Percentiles rank a stretch among this genome's conserved stretches.
These are phyloP conservation scores for Litoditis marina DNA, from an alignment of 2,888 invertebrate species.

Conservation along the genomic window DNA sequence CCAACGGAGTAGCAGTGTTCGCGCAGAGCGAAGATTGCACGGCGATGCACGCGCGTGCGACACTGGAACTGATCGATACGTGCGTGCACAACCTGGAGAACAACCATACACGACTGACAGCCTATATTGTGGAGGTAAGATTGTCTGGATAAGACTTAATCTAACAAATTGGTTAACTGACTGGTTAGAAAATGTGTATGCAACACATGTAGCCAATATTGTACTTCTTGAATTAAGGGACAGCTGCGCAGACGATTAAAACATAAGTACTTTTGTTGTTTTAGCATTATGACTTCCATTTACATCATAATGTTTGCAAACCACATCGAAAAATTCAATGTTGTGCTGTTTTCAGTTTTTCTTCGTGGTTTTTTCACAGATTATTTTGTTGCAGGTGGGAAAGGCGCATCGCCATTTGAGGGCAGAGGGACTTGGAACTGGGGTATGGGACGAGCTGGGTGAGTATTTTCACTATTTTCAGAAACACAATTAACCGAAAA, in stretches of 20 bases:
- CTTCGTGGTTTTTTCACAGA: not conserved
- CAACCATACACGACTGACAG: conserved; percentile 38
- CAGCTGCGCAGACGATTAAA: not conserved
- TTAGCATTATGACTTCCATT: not conserved
- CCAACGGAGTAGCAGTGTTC: conserved; percentile 55
- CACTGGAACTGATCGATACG: conserved; percentile 49
- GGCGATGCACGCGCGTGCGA: conserved; percentile 47
- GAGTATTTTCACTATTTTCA: conserved; percentile 12
- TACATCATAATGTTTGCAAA: no score
- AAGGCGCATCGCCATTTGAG: conserved; percentile 43
- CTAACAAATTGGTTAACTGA: not conserved
- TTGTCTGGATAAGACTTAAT: not conserved
- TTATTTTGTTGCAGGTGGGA: conserved; percentile 34
- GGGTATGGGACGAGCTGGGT: conserved; percentile 56
- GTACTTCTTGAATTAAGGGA: no score
- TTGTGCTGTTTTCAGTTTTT: not conserved
- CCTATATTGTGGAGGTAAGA: conserved; percentile 43
- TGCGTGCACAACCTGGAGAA: conserved; percentile 45
- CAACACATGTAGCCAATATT: not conserved
- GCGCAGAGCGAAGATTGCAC: conserved; percentile 29
- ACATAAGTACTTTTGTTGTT: not conserved
- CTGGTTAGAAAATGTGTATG: not conserved
- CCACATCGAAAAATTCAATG: conserved; percentile 1
- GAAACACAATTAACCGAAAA: not conserved
- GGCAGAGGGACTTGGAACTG: conserved; percentile 44